phyloP scores from a whole-genome alignment of 2,888 invertebrate genomes.

The Eupithecia subfuscata region DNA sequence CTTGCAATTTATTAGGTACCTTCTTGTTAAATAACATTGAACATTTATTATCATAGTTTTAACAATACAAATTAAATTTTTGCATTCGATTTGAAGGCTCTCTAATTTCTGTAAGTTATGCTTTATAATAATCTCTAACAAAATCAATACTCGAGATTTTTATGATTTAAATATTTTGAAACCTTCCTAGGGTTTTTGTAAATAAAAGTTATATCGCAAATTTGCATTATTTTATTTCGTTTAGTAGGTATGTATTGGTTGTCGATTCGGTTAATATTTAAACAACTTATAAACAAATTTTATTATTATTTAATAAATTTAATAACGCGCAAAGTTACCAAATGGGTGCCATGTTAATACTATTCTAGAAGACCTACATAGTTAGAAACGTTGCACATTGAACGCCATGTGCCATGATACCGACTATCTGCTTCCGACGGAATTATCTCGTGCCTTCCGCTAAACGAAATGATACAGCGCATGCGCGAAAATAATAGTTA shows the following conservation, averaged over 20 bases:
- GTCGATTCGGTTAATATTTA: too few species aligned
- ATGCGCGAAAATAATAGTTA: conserved; percentile 35
- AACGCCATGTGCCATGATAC: conserved; percentile 46
- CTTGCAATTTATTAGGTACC: background rate
- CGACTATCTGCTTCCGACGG: conserved; percentile 72
- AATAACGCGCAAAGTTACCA: too few species aligned
- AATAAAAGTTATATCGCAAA: too few species aligned
- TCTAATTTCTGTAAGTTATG: background rate
- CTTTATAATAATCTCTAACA: background rate
- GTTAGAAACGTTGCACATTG: conserved; percentile 25
- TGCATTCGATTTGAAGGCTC: background rate
- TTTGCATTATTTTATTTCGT: too few species aligned
- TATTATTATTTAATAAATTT: too few species aligned
- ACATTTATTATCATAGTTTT: background rate
- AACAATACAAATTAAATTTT: background rate
- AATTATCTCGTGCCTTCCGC: conserved; percentile 69
- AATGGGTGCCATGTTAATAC: too few species aligned
- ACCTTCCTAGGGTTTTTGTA: background rate
- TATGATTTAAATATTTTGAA: background rate
- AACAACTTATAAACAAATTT: too few species aligned
- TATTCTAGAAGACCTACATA: conserved; percentile 33
- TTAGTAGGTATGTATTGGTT: too few species aligned
- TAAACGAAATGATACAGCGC: conserved; percentile 41
- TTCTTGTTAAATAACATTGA: background rate
- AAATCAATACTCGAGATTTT: background rate